These are phyloP conservation scores for Chloromyia formosa DNA, from an alignment of 2,888 invertebrate species.

Conservation along the genomic window DNA sequence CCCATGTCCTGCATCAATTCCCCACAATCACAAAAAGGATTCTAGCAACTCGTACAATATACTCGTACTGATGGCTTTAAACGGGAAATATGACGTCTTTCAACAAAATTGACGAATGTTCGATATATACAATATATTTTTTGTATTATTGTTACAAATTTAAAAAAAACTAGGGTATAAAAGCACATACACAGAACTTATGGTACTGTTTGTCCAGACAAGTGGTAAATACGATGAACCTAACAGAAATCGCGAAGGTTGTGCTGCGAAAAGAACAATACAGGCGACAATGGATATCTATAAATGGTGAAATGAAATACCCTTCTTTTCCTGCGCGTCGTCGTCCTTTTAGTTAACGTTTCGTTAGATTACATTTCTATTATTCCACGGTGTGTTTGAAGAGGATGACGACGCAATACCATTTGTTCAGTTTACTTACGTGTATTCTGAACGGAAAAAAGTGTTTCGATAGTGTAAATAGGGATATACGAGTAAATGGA, in stretches of 20 bases:
- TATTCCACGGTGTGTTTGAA: not conserved
- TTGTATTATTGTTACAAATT: slow-evolving; percentile 33
- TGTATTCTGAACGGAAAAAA: not conserved
- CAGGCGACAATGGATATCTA: slow-evolving; percentile 12
- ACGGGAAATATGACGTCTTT: not conserved
- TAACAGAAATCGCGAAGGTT: not conserved
- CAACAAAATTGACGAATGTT: slow-evolving; percentile 11
- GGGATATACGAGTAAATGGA: too few relatives aligned
- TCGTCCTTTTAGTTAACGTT: not conserved
- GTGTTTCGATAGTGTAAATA: slow-evolving; percentile 16
- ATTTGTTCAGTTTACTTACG: slow-evolving; percentile 3
- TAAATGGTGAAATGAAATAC: not conserved
- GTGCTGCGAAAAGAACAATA: slow-evolving; percentile 1
- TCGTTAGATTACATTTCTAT: slow-evolving; percentile 5
- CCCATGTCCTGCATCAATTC: not conserved
- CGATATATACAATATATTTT: not conserved
- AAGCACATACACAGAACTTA: too few relatives aligned
- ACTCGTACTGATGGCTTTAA: not conserved
- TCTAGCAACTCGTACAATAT: too few relatives aligned
- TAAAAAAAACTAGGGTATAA: too few relatives aligned
- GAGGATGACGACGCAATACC: slow-evolving; percentile 3
- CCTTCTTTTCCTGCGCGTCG: not conserved
- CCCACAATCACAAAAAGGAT: not conserved
- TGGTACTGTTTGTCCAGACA: slow-evolving; percentile 38
- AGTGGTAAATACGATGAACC: slow-evolving; percentile 33